Base-by-base conservation (phyloP, 2,113 vertebrate genomes). In the Hippocampus zosterae region DNA sequence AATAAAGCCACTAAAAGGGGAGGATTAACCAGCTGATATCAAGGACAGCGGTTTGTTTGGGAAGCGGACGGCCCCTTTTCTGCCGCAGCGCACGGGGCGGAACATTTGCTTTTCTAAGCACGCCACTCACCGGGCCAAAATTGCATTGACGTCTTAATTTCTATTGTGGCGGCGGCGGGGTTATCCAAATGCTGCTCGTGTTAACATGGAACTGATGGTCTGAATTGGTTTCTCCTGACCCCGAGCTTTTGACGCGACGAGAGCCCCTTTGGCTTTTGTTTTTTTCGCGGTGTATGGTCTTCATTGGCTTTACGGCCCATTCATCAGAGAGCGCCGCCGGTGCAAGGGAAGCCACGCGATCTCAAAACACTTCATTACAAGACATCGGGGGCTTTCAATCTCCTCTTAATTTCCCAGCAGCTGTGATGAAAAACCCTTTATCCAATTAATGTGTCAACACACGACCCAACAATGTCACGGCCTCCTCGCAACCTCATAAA, bases 21-120 rank as follows among this genome's bases (percentile, higher is more conserved):
- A 84, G 88, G 87, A 91, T 93, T 91, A 92, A 91, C 88, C 90
- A 92, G 89, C 91, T 92, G 88, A 92, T 93, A 90, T 91, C 89
- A 75, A 81, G 79, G 79, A 85, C 80, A 83, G 77, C 13, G 52
- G 80, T 87, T 85, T 90, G 85, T 84, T 88, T 81, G 82, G 82
- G 84, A 80, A 52, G 75, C 70, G 16, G 63, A 78, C 74, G 78
- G 10, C 68, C 80, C 65, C 77, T 76, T 79, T 75, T 73, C 63
- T 77, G 72, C 71, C 73, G 57, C 52, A 78, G 80, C 84, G 81
- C 71, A 68, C 59, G 81, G 81, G 77, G 78, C 63, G 65, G 70
- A 78, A 81, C 73, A 68, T 74, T 84, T 74, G 56, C 81, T 80
- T 73, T 81, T 72, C 76, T 82, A 70, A 74, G 70, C 73, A 70